Base-by-base conservation (phyloP, 2,888 invertebrate species). In the Drosophila infuscata region DNA sequence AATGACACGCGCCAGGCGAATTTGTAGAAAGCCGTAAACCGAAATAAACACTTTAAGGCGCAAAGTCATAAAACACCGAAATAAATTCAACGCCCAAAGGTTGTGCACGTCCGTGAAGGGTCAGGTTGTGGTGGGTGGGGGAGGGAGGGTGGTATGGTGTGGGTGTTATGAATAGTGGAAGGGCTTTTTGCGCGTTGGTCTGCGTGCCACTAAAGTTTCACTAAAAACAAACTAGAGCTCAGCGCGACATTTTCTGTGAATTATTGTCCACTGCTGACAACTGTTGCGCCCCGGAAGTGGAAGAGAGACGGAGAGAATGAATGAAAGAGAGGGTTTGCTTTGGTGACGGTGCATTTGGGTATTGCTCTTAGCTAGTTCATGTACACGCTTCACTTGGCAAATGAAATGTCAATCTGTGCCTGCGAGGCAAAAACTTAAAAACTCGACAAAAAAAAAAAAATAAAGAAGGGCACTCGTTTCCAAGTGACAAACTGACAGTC, bases 1-100 rank as follows among this genome's bases (percentile, higher is more conserved):
- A 83, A 74, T 77, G 84, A 86, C 86, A 86, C 84, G 87, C 82
- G 79, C 86, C 74, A 51, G 56, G 71, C 67, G 81, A 82, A 85
- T 82, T 87, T 84, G 84, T 76, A 76, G 82, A 78, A 78, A 79
- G 85, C 82, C 85, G 83, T 88, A 85, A 88, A 88, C 76, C 77
- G 81, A 87, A 83, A 83, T 88, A 88, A 88, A 88, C 88, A 88
- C 87, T 85, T 82, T 79, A 88, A 87, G 88, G 85, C 88, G 77
- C 74, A 86, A 84, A 84, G 86, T 73, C 83, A 70, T 86, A 86
- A 86, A 87, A 78, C 77, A 75, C 72, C 80, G 70, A 80, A 87
- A 82, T 79, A 83, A 70, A 70, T 78, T 70, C 60, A 67, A 46
- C 53, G 72, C 46, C 51, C 63, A 64, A 56, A 49, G 48, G 53